Conservation (phyloP, 1,140 invertebrate genomes). For the Phymorhynchus buccinoides region DNA sequence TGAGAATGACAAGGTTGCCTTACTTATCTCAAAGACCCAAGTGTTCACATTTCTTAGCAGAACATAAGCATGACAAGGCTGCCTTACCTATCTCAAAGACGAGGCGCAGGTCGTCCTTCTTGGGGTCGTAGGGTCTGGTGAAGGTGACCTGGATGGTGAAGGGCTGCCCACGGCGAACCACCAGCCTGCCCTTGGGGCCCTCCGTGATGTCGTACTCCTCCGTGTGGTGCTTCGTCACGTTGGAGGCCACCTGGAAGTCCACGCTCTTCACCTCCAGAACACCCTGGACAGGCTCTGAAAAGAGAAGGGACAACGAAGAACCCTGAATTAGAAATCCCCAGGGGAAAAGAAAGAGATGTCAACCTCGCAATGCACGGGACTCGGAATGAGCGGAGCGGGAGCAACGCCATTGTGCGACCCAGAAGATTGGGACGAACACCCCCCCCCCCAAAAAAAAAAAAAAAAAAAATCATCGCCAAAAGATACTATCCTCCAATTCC, state of each 20-base stretch:
- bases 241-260: slow-evolving; percentile 48
- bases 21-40: not conserved
- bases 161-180: slow-evolving; percentile 51
- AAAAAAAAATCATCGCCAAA: no score
- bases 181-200: slow-evolving; percentile 41
- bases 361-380: not conserved
- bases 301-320: not conserved
- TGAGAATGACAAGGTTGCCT: not conserved
- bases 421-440: not conserved
- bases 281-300: not conserved
- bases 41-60: slow-evolving; percentile 39
- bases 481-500: no score
- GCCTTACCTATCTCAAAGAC: slow-evolving; percentile 53
- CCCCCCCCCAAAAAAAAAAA: not conserved
- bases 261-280: slow-evolving; percentile 40
- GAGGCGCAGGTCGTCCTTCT: slow-evolving; percentile 50
- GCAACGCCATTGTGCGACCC: not conserved
- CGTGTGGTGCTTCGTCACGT: slow-evolving; percentile 47
- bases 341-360: no score
- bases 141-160: slow-evolving; percentile 51
- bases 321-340: not conserved
- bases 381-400: not conserved
- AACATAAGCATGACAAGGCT: slow-evolving; percentile 32
- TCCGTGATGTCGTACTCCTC: slow-evolving; percentile 51
- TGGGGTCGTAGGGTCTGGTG: slow-evolving; percentile 44